Evolutionary conservation across 1,140 invertebrate genomes (phyloP), one percentile per base, ranked within the genome.

Genomic region (Drosophila sp.): DNA sequence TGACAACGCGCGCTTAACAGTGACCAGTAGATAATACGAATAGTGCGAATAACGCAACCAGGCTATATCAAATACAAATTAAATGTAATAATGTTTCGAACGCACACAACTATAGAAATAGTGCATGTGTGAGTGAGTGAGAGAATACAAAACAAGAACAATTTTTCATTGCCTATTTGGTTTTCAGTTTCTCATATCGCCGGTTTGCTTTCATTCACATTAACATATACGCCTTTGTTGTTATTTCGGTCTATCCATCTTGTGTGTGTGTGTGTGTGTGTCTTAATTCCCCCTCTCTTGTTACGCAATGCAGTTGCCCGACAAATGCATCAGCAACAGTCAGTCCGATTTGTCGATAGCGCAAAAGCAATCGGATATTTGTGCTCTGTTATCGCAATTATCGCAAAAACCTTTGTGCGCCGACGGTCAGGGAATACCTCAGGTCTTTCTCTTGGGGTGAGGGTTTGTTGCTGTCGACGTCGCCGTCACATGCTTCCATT

Each of bases 1-100:
- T 81, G 72, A 67, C 69, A 80, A 74, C 72, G 78, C 63, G 75
- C 78, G 82, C 82, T 72, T 76, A 76, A 78, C 72, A 61, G 56
- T 61, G 66, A 27, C 32, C 36, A 56, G 48, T 54, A 40, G 38
- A 54, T 38, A 21, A 21, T 21, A 21, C 21, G 21, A 32, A 59
- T 29, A 41, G 63, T 54, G 50, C 18, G 6, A 0, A 50, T 27
- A 73, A 57, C 34, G 18, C 65, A 72, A 72, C 29, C n/a, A 48
- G 14, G 41, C 63, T 59, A 61, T 13, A 54, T 27, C 71, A 56
- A 72, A 74, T 65, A 34, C 71, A 56, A 72, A 74, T 65, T 58
- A 46, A 76, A 80, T 54, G 50, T 67, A 72, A 86, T n/a, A 80
- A 74, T 80, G 51, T 27, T 56, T 38, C 13, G 8, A 40, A 25